Evolutionary conservation across 2,888 invertebrate species (phyloP).

Genomic region (Leistus spinibarbis): DNA sequence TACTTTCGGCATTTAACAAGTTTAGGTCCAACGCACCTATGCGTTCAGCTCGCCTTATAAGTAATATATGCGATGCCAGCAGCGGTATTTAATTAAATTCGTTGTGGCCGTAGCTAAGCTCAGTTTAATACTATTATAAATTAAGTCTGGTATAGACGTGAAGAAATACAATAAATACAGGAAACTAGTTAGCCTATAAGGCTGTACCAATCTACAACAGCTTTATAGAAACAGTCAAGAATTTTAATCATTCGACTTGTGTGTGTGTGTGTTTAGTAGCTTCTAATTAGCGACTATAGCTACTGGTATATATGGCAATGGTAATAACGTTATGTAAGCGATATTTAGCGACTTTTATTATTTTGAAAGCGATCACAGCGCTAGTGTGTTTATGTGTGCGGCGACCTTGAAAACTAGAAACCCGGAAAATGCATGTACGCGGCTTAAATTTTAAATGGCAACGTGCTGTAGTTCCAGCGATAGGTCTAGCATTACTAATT

Average conservation of each 20-base stretch:
- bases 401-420: not conserved
- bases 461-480: not conserved
- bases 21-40: no score
- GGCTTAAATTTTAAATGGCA: not conserved
- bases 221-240: not conserved
- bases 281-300: not conserved
- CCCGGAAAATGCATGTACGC: not conserved
- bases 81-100: no score
- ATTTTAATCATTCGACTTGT: not conserved
- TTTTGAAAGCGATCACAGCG: not conserved
- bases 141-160: not conserved
- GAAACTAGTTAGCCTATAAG: not conserved
- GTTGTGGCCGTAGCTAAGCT: not conserved
- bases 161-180: not conserved
- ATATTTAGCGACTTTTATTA: not conserved
- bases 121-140: not conserved
- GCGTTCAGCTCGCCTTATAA: no score
- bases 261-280: not conserved
- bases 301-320: not conserved
- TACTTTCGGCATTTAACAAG: no score
- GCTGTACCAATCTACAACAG: not conserved
- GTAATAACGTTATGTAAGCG: not conserved
- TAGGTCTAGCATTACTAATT: not conserved
- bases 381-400: not conserved
- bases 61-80: no score